A percentile compares a stretch with the other conserved stretches of the same genome.
phyloP scores from a whole-genome alignment of 2,888 invertebrate species.

The Meiosimyza decipiens region DNA sequence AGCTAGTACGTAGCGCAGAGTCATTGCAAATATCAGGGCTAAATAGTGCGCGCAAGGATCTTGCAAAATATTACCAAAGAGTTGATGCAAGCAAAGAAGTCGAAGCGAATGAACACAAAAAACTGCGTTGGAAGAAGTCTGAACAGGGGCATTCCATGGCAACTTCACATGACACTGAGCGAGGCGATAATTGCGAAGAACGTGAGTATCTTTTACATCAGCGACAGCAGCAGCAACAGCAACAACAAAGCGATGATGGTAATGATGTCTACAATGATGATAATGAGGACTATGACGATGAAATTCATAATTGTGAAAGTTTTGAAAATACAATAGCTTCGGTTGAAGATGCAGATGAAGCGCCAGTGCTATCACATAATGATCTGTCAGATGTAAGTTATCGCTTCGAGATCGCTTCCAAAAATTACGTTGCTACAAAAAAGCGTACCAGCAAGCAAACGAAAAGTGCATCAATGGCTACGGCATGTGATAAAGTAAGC shows the following conservation, averaged over 20 bases:
- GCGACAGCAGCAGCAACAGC: not conserved
- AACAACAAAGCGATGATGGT: not conserved
- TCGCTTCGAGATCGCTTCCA: not conserved
- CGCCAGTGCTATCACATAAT: not conserved
- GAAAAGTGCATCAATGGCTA: no score
- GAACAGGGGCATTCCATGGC: not conserved
- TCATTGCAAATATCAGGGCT: slow-evolving; percentile 79
- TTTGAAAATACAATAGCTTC: not conserved
- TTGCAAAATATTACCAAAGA: not conserved
- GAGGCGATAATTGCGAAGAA: not conserved
- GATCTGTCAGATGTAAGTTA: not conserved
- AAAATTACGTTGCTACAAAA: not conserved
- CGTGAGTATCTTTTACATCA: not conserved
- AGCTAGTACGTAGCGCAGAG: slow-evolving; percentile 80
- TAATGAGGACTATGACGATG: not conserved
- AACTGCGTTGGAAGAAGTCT: not conserved
- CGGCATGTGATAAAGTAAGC: no score
- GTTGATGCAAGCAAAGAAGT: not conserved
- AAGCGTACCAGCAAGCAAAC: no score
- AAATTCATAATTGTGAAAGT: not conserved
- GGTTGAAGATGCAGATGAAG: not conserved
- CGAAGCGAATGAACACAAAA: not conserved
- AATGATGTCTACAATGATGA: not conserved
- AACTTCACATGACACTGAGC: not conserved
- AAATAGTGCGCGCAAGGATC: slow-evolving; percentile 15